Evolutionary conservation across 2,888 invertebrate species (phyloP).

Genomic region (Gasteruption jaculator): DNA sequence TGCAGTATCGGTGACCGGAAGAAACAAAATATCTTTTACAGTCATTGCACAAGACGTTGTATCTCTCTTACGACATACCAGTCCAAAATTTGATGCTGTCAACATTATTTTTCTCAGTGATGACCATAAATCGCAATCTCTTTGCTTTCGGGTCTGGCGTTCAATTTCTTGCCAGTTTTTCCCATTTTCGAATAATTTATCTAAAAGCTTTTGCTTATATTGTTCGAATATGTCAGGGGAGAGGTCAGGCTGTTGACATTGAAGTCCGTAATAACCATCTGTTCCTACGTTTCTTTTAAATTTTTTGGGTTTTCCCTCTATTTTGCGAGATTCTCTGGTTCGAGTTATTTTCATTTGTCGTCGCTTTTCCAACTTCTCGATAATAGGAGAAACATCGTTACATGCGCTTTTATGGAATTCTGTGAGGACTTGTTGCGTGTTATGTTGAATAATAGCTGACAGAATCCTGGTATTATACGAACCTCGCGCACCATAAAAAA

Average conservation of each 20-base stretch:
- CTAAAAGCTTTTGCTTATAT: conserved; percentile 5
- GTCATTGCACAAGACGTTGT: too few species aligned
- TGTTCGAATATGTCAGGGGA: conserved; percentile 9
- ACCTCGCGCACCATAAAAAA: conserved; percentile 3
- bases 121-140: conserved; percentile 5
- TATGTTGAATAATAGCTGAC: too few species aligned
- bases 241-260: conserved; percentile 21
- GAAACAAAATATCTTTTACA: conserved; percentile 20
- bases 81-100: conserved; percentile 24
- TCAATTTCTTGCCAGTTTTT: conserved; percentile 7
- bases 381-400: too few species aligned
- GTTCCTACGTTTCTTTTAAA: conserved; percentile 19
- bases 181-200: conserved; percentile 6
- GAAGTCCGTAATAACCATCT: conserved; percentile 22
- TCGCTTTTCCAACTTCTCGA: conserved; percentile 14
- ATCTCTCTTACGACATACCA: conserved; percentile 17
- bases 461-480: too few species aligned
- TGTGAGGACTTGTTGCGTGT: too few species aligned
- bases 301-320: neutral
- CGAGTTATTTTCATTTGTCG: conserved; percentile 8
- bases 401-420: too few species aligned
- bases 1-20: conserved; percentile 14
- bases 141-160: conserved; percentile 9
- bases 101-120: conserved; percentile 13
- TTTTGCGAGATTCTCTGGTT: neutral